Percentiles rank a stretch among this genome's conserved stretches.
phyloP scores from a whole-genome alignment of 2,797 vertebrate genomes.

The Aulostomus chinensis region DNA sequence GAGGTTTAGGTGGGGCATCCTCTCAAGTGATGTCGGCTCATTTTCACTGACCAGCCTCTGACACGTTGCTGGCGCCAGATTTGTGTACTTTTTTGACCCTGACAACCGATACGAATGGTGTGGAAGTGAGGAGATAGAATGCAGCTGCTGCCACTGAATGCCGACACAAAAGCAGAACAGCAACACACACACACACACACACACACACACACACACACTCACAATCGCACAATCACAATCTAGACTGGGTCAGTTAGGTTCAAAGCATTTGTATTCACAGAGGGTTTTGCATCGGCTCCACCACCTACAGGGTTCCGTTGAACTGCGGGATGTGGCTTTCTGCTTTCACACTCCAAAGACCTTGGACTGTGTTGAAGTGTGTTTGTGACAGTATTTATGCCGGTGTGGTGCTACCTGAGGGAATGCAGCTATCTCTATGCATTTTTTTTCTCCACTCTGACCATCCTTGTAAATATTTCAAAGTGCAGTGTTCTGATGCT shows the following conservation, averaged over 20 bases:
- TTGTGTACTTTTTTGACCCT: slow-evolving; percentile 74
- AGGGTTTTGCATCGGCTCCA: slow-evolving; percentile 76
- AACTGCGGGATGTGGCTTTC: slow-evolving; percentile 68
- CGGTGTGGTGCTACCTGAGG: slow-evolving; percentile 40
- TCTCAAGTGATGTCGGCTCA: slow-evolving; percentile 69
- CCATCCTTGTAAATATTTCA: slow-evolving; percentile 47
- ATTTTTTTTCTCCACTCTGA: slow-evolving; percentile 39
- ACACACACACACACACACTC: too few relatives aligned
- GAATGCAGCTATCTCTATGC: slow-evolving; percentile 47
- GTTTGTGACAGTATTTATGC: slow-evolving; percentile 61
- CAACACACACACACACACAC: slow-evolving; percentile 23
- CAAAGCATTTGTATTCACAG: slow-evolving; percentile 80
- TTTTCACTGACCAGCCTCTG: slow-evolving; percentile 70
- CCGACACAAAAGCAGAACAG: slow-evolving; percentile 62
- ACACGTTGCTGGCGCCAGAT: slow-evolving; percentile 71
- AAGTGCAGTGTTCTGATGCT: slow-evolving; percentile 34
- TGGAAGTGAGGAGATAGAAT: slow-evolving; percentile 67
- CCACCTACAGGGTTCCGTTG: slow-evolving; percentile 77
- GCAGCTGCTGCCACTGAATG: slow-evolving; percentile 66
- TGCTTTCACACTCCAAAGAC: slow-evolving; percentile 66
- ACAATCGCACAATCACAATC: slow-evolving; percentile 69
- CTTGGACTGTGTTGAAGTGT: slow-evolving; percentile 63
- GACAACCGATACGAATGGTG: slow-evolving; percentile 62
- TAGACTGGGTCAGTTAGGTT: slow-evolving; percentile 74
- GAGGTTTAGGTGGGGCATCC: slow-evolving; percentile 56